Base-by-base conservation (phyloP, 2,113 vertebrate genomes). In the Cynopterus brachyotis region DNA sequence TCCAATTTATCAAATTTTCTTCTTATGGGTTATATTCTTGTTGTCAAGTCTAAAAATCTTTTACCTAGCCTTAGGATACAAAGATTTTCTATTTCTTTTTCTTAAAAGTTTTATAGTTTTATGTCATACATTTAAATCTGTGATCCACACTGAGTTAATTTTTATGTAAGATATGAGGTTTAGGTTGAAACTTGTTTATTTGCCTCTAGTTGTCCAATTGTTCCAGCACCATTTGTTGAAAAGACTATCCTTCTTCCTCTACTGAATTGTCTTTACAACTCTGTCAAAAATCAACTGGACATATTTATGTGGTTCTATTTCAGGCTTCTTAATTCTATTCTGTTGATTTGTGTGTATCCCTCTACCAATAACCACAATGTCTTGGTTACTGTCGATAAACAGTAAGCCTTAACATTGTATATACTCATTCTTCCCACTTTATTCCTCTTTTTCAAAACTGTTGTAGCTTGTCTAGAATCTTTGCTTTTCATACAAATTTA, bases 361-460 rank as follows among this genome's bases (percentile, higher is more conserved):
- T 84, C 73, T 4, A 81, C 37, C 53, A 85, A 57, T 10, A 95
- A 42, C 13, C n/a, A 85, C 59, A 75, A 78, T 47, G 35, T 40
- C 32, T 35, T 69, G 59, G 76, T 69, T 62, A 73, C 55, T 59
- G 1, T 66, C 50, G 37, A n/a, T 87, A 67, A 73, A 53, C 0
- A 83, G 30, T 32, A 79, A 93, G 69, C 2, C n/a, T 79, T 32
- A 87, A 94, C 42, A 47, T 2, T 70, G 30, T 4, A 40, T 11
- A 89, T 9, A 66, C 6, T n/a, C 22, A 70, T 42, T 89, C 53
- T 28, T 95, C 15, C 7, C 20, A 93, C 26, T 62, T 72, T 66
- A 94, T 37, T 72, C n/a, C 11, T 85, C 37, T 84, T 72, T 80
- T 89, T 78, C 15, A 94, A 78, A 97, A 94, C 20, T 47, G 22